These are phyloP conservation scores for Leptatherina wallacei DNA, from an alignment of 2,797 vertebrate genomes.

Conservation along the genomic window DNA sequence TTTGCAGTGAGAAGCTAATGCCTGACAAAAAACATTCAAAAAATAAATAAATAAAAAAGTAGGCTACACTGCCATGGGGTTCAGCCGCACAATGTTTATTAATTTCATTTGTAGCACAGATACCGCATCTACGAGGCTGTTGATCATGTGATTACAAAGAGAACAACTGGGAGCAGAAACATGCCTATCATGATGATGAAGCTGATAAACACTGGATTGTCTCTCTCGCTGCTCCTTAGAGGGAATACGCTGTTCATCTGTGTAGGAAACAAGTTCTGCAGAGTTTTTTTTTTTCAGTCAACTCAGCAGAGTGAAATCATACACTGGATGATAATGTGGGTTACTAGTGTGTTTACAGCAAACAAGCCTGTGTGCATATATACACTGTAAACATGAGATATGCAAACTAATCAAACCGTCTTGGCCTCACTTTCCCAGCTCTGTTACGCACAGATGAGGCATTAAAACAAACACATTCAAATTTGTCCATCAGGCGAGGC, in stretches of 20 bases:
- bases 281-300: conserved; percentile 9
- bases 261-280: conserved; percentile 49
- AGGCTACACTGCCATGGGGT: conserved; percentile 59
- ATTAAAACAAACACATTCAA: conserved; percentile 57
- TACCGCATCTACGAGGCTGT: conserved; percentile 54
- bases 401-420: conserved; percentile 73
- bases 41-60: conserved; percentile 43
- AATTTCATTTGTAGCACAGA: conserved; percentile 72
- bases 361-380: conserved; percentile 66
- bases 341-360: conserved; percentile 70
- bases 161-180: conserved; percentile 61
- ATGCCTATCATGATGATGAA: conserved; percentile 52
- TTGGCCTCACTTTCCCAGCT: conserved; percentile 31
- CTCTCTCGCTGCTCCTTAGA: conserved; percentile 23
- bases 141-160: conserved; percentile 66
- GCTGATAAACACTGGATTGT: conserved; percentile 51
- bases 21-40: conserved; percentile 10
- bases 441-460: conserved; percentile 51
- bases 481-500: conserved; percentile 42
- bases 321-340: conserved; percentile 43
- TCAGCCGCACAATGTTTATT: conserved; percentile 72
- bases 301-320: conserved; percentile 25
- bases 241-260: conserved; percentile 11
- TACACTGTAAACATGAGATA: conserved; percentile 73
- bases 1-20: conserved; percentile 74